Evolutionary conservation across 2,888 invertebrate species (phyloP), one percentile per base, ranked within the genome.

Genomic region (Limenitis arthemis): DNA sequence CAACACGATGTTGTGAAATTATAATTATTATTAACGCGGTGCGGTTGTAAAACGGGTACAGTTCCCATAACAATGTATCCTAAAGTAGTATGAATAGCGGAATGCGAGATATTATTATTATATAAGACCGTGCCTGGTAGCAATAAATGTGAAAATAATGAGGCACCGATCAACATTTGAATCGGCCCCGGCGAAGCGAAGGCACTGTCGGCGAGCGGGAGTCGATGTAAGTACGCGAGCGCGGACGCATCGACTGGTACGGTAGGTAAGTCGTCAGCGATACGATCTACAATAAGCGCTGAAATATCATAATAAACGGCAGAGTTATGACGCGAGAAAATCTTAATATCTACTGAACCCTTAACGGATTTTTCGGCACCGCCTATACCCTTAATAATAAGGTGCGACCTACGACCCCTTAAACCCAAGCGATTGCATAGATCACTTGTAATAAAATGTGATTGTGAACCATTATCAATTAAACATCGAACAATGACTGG

Each of bases 241-340:
- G 6, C 6, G 5, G 36, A 36, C 36, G 6, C 11, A 36, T 8
- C n/a, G 11, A 36, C 6, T n/a, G 36, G 36, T 11, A 36, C 9
- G n/a, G 11, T 36, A 36, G 36, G 36, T n/a, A 11, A n/a, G 5
- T 11, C 5, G 36, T 11, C 36, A 9, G 36, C 6, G 6, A 36
- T 36, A n/a, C 11, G 9, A 4, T 36, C 11, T n/a, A 36, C 36
- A 8, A 36, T 2, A 40, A 40, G 40, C 7, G 43, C 29, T 4
- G 39, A 31, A 6, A 49, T 39, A 12, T 40, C 41, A 9, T 29
- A 52, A 30, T 30, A 42, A 43, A 49, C 34, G 28, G 49, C 49
- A n/a, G 20, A 28, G 44, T 55, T 41, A 43, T 39, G 47, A 28
- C 49, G 49, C 11, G 55, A 51, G 34, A 46, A 36, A 41, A 52